Evolutionary conservation across 2,888 invertebrate species (phyloP).

Genomic region (Microctonus hyperodae): DNA sequence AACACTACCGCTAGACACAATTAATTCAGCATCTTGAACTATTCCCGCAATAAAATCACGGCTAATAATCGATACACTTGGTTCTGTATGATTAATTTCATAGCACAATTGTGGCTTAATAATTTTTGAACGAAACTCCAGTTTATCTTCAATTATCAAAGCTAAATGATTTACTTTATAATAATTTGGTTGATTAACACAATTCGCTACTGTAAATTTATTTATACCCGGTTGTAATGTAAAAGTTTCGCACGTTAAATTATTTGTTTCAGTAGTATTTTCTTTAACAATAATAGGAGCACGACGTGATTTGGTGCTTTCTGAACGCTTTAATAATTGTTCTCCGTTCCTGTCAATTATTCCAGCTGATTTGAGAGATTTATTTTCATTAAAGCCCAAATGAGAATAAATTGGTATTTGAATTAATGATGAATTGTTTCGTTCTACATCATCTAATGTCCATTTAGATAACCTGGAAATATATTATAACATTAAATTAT

Average conservation of each 20-base stretch:
- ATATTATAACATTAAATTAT: neutral
- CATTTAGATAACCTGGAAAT: slow-evolving; percentile 61
- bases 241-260: slow-evolving; percentile 66
- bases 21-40: slow-evolving; percentile 78
- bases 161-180: slow-evolving; percentile 78
- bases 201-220: slow-evolving; percentile 68
- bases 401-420: slow-evolving; percentile 74
- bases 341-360: slow-evolving; percentile 76
- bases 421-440: slow-evolving; percentile 68
- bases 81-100: slow-evolving; percentile 68
- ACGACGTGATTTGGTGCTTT: slow-evolving; percentile 75
- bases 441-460: slow-evolving; percentile 69
- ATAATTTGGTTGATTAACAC: slow-evolving; percentile 72
- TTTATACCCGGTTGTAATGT: slow-evolving; percentile 73
- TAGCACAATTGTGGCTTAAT: slow-evolving; percentile 67
- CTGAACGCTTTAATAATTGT: slow-evolving; percentile 72
- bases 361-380: slow-evolving; percentile 76
- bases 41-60: slow-evolving; percentile 83
- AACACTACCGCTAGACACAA: slow-evolving; percentile 81
- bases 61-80: slow-evolving; percentile 66
- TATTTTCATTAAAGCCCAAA: slow-evolving; percentile 83
- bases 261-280: slow-evolving; percentile 68
- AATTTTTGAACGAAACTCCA: slow-evolving; percentile 76
- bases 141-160: slow-evolving; percentile 69
- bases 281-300: slow-evolving; percentile 72